Evolutionary conservation across 2,797 vertebrate genomes (phyloP), one percentile per base, ranked within the genome.

Genomic region (Diplodus sargus): DNA sequence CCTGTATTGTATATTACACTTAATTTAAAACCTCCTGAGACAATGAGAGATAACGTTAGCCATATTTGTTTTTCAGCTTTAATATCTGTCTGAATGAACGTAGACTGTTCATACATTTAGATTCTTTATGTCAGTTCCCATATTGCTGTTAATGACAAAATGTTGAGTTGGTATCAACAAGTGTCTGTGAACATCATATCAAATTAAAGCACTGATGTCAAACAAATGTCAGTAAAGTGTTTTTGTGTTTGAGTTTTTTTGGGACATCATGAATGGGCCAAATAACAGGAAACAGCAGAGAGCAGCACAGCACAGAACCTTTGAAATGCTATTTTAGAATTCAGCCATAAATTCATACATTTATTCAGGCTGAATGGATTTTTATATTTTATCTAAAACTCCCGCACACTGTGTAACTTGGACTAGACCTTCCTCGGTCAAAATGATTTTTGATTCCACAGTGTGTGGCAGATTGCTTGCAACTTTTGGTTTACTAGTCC

Each of bases 11-110:
- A 25, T 75, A 62, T 70, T 75, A 25, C 45, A 5, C 14, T 42
- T 82, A 63, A 76, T 56, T 82, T 77, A 81, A 81, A 89, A 72
- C 59, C 74, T 81, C 64, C 60, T 39, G 62, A 78, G 63, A 5
- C 5, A 3, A 48, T 2, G 53, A 5, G 39, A 58, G 70, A 74
- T 63, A 12, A 42, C 1, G 13, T 56, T 69, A 47, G 70, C 70
- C 68, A 85, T 82, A 52, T 74, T 65, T 75, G 30, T 82, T 70
- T 82, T 78, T 45, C 74, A 87, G 81, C 84, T 89, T 88, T 87
- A 78, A 86, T 81, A 70, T 69, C 54, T 70, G 6, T 20, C 14
- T 65, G 45, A 66, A 51, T 62, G 59, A 42, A 78, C 22, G 3
- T 68, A 67, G 8, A 77, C 16, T 28, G 30, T 49, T 13, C 48